Conservation (phyloP, 2,113 vertebrate species). For the Microtus montanus region DNA sequence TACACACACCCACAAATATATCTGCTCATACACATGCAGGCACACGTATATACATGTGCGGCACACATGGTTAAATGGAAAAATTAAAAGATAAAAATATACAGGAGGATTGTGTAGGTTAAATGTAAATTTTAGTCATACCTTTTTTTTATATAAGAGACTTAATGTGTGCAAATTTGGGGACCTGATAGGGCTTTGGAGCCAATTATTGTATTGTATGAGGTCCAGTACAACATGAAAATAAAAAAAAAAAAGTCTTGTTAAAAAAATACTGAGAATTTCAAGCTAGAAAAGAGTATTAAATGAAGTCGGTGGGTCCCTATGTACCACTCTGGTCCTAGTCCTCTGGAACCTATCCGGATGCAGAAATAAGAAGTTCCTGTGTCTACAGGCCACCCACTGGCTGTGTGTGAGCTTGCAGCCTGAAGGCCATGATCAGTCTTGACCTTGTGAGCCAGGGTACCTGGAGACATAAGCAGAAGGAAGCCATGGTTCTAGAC, state of each 20-base stretch:
- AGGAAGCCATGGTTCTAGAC: not conserved
- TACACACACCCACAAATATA: not conserved
- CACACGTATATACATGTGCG: no score
- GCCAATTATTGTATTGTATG: not conserved
- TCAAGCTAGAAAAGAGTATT: not conserved
- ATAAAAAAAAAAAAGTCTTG: not conserved
- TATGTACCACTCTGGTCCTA: not conserved
- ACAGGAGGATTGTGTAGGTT: not conserved
- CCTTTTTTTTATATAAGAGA: not conserved
- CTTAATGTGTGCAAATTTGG: not conserved
- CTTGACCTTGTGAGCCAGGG: not conserved
- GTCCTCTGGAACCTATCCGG: not conserved
- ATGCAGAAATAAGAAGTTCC: fast-evolving
- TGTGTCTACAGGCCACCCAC: no score
- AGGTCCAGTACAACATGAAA: not conserved
- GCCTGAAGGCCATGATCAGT: not conserved
- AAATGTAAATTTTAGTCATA: not conserved
- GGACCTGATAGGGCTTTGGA: not conserved
- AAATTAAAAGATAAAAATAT: not conserved
- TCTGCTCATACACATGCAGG: not conserved
- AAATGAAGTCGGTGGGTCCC: not conserved
- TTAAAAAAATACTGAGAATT: not conserved
- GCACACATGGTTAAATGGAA: not conserved
- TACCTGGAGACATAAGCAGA: no score
- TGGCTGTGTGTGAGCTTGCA: fast-evolving